Evolutionary conservation across 2,888 invertebrate species (phyloP), one percentile per base, ranked within the genome.

Genomic region (Polydrusus cervinus): DNA sequence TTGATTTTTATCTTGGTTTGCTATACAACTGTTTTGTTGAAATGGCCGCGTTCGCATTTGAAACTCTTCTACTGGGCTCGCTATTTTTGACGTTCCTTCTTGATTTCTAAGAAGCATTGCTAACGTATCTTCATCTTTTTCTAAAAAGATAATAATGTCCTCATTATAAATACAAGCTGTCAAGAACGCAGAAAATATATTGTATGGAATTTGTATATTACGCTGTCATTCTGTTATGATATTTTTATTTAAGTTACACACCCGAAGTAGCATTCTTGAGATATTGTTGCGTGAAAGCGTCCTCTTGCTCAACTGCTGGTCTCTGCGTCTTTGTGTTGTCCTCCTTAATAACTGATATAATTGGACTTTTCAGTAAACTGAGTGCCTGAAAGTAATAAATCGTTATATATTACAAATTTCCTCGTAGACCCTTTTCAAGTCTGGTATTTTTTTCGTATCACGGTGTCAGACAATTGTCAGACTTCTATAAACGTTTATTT

Each of bases 231-330:
- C n/a, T 25, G 25, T 25, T 25, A 25, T 25, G 25, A 25, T n/a
- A n/a, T n/a, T 25, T 5, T 25, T 49, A 49, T 16, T 16, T 49
- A n/a, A 16, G 14, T 9, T 2, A 49, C 14, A 49, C 38, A 75
- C 82, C 76, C 62, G 79, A 53, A 30, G 62, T 64, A 9, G 75
- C 70, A 10, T 79, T 76, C 72, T 79, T 79, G 45, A 83, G 79
- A 79, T 85, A 85, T 75, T 85, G 83, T 71, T 82, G 80, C 70
- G 85, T 81, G 51, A 85, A 79, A 13, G 83, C 80, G 34, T 81
- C 79, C 8, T 85, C 83, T 8, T 77, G 73, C 45, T 80, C 78
- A 3, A 60, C 65, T n/a, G 14, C 14, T 20, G 18, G 20, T 45
- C n/a, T 55, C 1, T 11, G 57, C 6, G 20, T 0, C 5, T 3